These are phyloP conservation scores for Hirtodrosophila confusa DNA, from an alignment of 2,888 invertebrate genomes.

Conservation along the genomic window DNA sequence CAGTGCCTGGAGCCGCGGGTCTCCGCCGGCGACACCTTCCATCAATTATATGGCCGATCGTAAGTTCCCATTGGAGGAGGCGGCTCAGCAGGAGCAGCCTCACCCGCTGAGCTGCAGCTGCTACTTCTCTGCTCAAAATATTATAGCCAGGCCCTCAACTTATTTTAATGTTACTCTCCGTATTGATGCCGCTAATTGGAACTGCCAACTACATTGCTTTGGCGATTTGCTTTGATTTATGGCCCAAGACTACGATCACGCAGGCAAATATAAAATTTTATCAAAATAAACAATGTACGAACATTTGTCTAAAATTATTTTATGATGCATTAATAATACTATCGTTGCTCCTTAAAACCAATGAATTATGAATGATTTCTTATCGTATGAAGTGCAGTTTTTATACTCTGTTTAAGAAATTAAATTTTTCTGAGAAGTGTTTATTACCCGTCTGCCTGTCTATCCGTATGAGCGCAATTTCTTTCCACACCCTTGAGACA, in stretches of 20 bases:
- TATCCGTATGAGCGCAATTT: no score
- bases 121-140: conserved; percentile 1
- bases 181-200: conserved; percentile 39
- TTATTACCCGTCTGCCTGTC: no score
- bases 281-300: no score
- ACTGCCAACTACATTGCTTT: conserved; percentile 8
- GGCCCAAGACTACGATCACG: neutral
- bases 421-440: no score
- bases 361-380: no score
- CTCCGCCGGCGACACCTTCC: conserved; percentile 58
- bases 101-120: conserved; percentile 36
- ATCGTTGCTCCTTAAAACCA: neutral
- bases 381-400: no score
- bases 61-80: conserved; percentile 36
- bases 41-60: conserved; percentile 62
- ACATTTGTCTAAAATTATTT: no score
- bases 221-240: conserved; percentile 4
- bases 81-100: conserved; percentile 56
- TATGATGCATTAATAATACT: neutral
- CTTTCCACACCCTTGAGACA: no score
- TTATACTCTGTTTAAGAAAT: no score
- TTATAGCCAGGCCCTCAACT: conserved; percentile 16
- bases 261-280: no score
- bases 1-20: conserved; percentile 17
- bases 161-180: conserved; percentile 33